These are phyloP conservation scores for Sparidentex hasta DNA, from an alignment of 2,797 vertebrate genomes.

Conservation along the genomic window DNA sequence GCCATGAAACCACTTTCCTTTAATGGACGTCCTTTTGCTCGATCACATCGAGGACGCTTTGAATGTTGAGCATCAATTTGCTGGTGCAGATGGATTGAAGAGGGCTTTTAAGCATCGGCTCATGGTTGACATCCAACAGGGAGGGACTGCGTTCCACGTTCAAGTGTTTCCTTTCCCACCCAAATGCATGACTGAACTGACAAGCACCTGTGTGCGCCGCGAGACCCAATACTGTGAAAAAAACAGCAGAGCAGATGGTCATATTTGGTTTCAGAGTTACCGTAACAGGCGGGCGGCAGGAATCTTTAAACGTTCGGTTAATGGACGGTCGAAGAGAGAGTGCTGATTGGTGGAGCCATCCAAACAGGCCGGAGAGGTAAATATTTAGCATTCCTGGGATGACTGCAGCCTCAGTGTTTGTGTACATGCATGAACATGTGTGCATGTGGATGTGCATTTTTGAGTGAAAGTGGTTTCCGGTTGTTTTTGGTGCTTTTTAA, in stretches of 20 bases:
- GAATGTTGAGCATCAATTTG: slow-evolving; percentile 47
- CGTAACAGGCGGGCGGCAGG: background rate
- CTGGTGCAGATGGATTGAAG: slow-evolving; percentile 37
- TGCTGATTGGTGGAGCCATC: slow-evolving; percentile 63
- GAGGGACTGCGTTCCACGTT: slow-evolving; percentile 48
- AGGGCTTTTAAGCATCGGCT: slow-evolving; percentile 45
- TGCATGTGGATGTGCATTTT: slow-evolving; percentile 15
- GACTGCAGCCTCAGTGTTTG: slow-evolving; percentile 58
- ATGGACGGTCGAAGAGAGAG: slow-evolving; percentile 45
- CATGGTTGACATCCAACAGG: slow-evolving; percentile 46
- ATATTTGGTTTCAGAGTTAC: background rate
- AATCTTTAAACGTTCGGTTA: slow-evolving; percentile 20
- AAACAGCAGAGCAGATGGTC: background rate
- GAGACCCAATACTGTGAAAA: slow-evolving; percentile 1
- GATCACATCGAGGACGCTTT: slow-evolving; percentile 39
- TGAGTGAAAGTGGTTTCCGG: slow-evolving; percentile 20
- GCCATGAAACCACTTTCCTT: slow-evolving; percentile 36
- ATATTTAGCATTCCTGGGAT: slow-evolving; percentile 87
- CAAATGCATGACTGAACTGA: slow-evolving; percentile 25
- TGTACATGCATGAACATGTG: slow-evolving; percentile 57
- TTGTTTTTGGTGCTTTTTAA: slow-evolving; percentile 21
- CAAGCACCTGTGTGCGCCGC: background rate
- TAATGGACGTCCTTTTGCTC: slow-evolving; percentile 39
- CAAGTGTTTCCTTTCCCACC: slow-evolving; percentile 63
- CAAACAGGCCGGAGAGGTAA: slow-evolving; percentile 70